A percentile compares a stretch with the other conserved stretches of the same genome.
Conservation (phyloP, 2,113 vertebrate genomes). For the Saccopteryx bilineata region DNA sequence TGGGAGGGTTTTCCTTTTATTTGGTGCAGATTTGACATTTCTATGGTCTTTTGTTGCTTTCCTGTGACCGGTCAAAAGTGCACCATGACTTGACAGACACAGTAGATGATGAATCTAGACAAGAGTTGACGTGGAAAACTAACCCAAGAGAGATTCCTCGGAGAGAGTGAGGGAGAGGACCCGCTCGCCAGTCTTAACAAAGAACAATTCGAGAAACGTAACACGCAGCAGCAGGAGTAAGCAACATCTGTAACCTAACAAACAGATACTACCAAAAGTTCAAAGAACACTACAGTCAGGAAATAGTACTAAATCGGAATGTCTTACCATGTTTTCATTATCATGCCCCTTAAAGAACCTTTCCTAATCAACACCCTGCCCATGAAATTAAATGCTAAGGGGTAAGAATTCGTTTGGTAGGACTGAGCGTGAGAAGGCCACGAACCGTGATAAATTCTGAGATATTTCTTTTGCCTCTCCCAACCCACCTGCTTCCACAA, state of each 20-base stretch:
- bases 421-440: background rate
- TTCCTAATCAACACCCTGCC: background rate
- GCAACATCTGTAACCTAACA: background rate
- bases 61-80: too few species aligned
- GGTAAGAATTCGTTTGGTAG: background rate
- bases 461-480: background rate
- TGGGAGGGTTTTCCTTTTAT: too few species aligned
- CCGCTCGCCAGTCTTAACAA: background rate
- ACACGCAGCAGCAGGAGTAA: rapidly evolving
- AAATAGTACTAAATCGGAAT: background rate
- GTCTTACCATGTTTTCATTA: background rate
- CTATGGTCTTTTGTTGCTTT: too few species aligned
- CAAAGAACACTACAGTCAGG: background rate
- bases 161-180: rapidly evolving
- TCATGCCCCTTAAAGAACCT: background rate
- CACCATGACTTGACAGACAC: too few species aligned
- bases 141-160: background rate
- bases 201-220: background rate
- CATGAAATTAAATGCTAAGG: background rate
- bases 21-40: too few species aligned
- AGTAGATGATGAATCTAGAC: background rate
- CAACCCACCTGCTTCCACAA: background rate
- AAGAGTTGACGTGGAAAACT: background rate
- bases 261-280: background rate
- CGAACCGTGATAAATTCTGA: background rate